A percentile compares a stretch with the other conserved stretches of the same genome.
These are phyloP conservation scores for Strix occidentalis DNA, from an alignment of 2,797 vertebrate species.

Conservation along the genomic window DNA sequence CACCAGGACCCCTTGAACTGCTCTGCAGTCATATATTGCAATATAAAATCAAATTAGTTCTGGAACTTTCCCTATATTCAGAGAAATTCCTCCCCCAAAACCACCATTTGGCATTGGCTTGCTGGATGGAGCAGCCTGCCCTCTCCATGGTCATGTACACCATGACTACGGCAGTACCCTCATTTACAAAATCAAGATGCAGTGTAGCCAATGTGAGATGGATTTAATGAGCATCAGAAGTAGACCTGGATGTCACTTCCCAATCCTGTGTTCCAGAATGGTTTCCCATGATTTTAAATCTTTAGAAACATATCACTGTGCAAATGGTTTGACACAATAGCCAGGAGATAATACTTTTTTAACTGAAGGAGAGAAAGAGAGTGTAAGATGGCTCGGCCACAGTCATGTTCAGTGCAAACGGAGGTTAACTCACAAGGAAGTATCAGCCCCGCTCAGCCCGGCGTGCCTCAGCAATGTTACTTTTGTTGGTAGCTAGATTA, in stretches of 20 bases:
- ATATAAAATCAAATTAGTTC: not conserved
- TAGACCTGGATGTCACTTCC: not conserved
- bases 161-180: not conserved
- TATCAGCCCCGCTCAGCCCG: rapidly evolving
- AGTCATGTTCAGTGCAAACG: rapidly evolving
- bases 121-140: not conserved
- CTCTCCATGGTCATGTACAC: not conserved
- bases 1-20: not conserved
- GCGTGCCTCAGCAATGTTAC: not conserved
- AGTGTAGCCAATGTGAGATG: rapidly evolving
- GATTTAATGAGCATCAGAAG: not conserved
- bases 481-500: not conserved
- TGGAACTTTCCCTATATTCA: not conserved
- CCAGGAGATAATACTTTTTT: not conserved
- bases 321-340: not conserved
- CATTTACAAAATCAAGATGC: not conserved
- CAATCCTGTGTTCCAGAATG: not conserved
- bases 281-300: not conserved
- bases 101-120: no score
- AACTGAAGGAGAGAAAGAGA: not conserved
- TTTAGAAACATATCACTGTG: not conserved
- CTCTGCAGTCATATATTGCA: not conserved
- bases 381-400: not conserved
- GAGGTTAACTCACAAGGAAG: rapidly evolving
- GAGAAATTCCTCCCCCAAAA: not conserved